Base-by-base conservation (phyloP, 2,797 vertebrate genomes). In the Enoplosus armatus region DNA sequence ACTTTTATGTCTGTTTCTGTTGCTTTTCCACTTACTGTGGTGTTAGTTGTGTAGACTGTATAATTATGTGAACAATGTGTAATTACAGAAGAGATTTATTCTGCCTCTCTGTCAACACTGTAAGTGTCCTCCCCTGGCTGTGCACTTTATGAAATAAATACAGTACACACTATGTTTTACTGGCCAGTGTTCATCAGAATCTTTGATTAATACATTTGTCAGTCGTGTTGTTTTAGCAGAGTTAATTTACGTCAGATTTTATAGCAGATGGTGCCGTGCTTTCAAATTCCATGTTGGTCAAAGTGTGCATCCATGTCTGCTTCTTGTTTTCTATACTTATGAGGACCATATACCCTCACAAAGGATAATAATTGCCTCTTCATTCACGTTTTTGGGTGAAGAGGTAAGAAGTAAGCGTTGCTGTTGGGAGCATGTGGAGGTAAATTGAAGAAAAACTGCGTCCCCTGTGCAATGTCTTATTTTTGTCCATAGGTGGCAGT, bases 401-500 rank as follows among this genome's bases (percentile, higher is more conserved):
- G n/a, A n/a, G n/a, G n/a, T n/a, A n/a, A 45, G 14, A 33, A 24
- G 2, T 1, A 47, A 47, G 59, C 20, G 15, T 39, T 9, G 16
- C 43, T 43, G 24, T 11, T 43, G 8, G 2, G 24, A 60, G 48
- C 5, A 0, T 50, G 47, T 50, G 4, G 3, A 3, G 22, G 37
- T 43, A 16, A 24, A 47, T 15, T 20, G 3, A 45, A 22, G 7
- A 3, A 11, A 31, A 6, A 10, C 4, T 24, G 5, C 39, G 15
- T 27, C 15, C 22, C 1, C 6, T 4, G 2, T 72, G 85, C 18
- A 73, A 8, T 64, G 55, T 39, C 4, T 24, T 0, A 3, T 45
- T 41, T 51, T 14, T 12, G 20, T 15, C 91, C 78, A 0, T 68
- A 91, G 92, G 55, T 55, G 83, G 85, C 85, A 80, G 80, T 27